These are phyloP conservation scores for Selene dorsalis DNA, from an alignment of 2,797 vertebrate genomes.

Conservation along the genomic window DNA sequence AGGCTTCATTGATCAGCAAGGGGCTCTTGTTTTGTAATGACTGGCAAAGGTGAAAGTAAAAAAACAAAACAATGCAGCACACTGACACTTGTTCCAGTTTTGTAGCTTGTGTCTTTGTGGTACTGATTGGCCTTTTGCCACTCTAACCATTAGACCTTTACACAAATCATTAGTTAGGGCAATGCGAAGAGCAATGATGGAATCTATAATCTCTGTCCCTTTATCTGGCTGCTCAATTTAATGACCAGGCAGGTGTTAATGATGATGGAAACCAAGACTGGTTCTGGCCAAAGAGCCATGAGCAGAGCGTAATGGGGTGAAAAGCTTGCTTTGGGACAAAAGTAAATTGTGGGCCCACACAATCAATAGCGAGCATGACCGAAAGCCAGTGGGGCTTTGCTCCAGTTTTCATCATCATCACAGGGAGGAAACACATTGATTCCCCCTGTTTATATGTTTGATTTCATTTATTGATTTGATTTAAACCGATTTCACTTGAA, in stretches of 20 bases:
- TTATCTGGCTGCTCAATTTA: conserved; percentile 73
- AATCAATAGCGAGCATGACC: conserved; percentile 80
- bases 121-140: conserved; percentile 54
- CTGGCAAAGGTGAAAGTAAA: conserved; percentile 43
- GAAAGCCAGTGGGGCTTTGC: conserved; percentile 75
- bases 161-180: conserved; percentile 65
- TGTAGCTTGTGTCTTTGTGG: conserved; percentile 29
- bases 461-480: conserved; percentile 71
- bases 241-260: conserved; percentile 81
- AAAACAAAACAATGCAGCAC: conserved; percentile 47
- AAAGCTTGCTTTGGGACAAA: conserved; percentile 81
- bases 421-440: conserved; percentile 67
- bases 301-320: conserved; percentile 79
- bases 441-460: conserved; percentile 62
- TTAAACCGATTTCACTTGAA: conserved; percentile 64
- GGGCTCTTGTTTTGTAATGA: conserved; percentile 32
- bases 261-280: conserved; percentile 77
- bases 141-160: conserved; percentile 61
- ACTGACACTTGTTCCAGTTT: conserved; percentile 40
- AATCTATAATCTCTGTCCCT: conserved; percentile 73
- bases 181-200: conserved; percentile 57
- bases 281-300: conserved; percentile 67
- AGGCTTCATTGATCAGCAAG: conserved; percentile 44
- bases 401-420: conserved; percentile 70
- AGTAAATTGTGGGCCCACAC: conserved; percentile 76